phyloP scores from a whole-genome alignment of 2,888 invertebrate species.

The Mayetiola destructor region DNA sequence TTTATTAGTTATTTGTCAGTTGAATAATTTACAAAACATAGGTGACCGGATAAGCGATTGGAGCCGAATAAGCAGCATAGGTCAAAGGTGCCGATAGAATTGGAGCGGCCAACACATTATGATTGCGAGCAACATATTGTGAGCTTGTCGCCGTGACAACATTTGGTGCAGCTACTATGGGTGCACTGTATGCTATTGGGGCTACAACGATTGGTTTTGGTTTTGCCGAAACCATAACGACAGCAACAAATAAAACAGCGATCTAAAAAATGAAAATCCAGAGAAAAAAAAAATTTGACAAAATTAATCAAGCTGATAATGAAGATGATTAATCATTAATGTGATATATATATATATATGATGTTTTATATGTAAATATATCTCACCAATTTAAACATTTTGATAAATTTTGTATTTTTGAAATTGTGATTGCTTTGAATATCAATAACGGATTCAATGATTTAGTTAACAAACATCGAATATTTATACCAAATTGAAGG shows the following conservation, averaged over 20 bases:
- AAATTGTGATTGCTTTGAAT: too few relatives aligned
- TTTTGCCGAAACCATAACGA: conserved; percentile 24
- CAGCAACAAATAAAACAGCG: conserved; percentile 27
- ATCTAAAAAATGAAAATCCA: too few relatives aligned
- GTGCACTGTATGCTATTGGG: conserved; percentile 33
- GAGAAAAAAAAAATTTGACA: too few relatives aligned
- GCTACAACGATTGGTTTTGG: conserved; percentile 29
- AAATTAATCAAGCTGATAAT: too few relatives aligned
- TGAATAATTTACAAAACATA: too few relatives aligned
- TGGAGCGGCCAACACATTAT: conserved; percentile 43
- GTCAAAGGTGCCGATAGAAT: conserved; percentile 40
- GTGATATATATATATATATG: too few relatives aligned
- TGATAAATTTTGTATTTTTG: too few relatives aligned
- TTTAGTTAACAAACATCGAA: too few relatives aligned
- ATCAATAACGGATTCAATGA: too few relatives aligned
- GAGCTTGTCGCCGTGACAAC: conserved; percentile 49
- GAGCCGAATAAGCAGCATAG: conserved; percentile 39
- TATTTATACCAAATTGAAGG: too few relatives aligned
- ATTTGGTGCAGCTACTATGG: conserved; percentile 29
- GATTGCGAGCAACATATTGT: conserved; percentile 47
- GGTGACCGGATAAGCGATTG: conserved; percentile 29
- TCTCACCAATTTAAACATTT: neutral
- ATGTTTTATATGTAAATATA: neutral
- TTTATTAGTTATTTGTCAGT: too few relatives aligned
- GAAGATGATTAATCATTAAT: too few relatives aligned